phyloP scores from a whole-genome alignment of 2,888 invertebrate genomes.

The Erebia ligea region DNA sequence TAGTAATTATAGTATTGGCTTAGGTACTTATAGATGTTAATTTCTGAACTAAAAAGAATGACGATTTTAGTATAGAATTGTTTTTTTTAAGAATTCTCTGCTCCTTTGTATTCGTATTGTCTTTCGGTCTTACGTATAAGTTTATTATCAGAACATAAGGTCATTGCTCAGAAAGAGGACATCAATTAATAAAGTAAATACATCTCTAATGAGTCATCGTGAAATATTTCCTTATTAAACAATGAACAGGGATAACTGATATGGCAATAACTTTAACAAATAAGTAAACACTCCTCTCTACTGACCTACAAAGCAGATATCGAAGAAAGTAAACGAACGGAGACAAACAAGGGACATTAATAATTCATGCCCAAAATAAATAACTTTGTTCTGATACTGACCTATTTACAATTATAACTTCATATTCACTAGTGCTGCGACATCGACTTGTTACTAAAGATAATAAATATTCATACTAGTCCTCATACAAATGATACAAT shows the following conservation, averaged over 20 bases:
- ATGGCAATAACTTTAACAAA: conserved; percentile 32
- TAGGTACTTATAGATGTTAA: background rate
- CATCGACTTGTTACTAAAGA: conserved; percentile 24
- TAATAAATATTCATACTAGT: background rate
- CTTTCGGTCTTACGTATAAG: background rate
- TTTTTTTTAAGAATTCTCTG: too few species aligned
- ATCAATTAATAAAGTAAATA: background rate
- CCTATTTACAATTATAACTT: conserved; percentile 59
- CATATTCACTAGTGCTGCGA: conserved; percentile 42
- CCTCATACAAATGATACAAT: background rate
- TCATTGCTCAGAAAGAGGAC: background rate
- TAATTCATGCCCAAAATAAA: conserved; percentile 69
- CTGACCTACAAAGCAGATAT: conserved; percentile 75
- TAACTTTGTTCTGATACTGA: conserved; percentile 74
- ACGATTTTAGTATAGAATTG: too few species aligned
- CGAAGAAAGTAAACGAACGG: conserved; percentile 71
- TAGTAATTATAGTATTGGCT: background rate
- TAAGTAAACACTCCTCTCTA: conserved; percentile 62
- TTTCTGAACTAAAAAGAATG: background rate
- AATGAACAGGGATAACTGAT: conserved; percentile 6
- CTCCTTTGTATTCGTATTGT: background rate
- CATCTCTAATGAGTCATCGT: background rate
- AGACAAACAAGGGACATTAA: conserved; percentile 54
- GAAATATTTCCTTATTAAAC: conserved; percentile 8
- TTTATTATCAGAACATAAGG: background rate